Evolutionary conservation across 2,888 invertebrate species (phyloP), one percentile per base, ranked within the genome.

Genomic region (Arctia plantaginis): DNA sequence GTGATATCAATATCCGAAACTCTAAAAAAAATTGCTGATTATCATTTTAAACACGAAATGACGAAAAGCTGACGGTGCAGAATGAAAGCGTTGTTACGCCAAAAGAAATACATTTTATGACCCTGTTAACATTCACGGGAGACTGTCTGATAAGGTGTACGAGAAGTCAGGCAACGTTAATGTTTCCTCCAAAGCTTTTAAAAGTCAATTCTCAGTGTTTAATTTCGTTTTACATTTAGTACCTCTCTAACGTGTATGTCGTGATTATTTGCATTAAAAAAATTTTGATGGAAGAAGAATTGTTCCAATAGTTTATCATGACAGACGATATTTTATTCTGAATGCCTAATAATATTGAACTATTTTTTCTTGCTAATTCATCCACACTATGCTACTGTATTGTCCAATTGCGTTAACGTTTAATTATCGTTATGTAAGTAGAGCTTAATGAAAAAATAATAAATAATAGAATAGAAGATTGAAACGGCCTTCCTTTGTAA

Each of bases 101-200:
- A 85, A 88, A 84, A 82, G 77, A 82, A 82, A 78, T 77, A 79
- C 84, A 76, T 84, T 87, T 88, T 87, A 88, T 82, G 82, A 77
- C 81, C 77, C 82, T 87, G 86, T 89, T 87, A 88, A 87, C 85
- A 85, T 87, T 88, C 75, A 82, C 73, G 79, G 80, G 81, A 81
- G 85, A 78, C 30, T 75, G 66, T 64, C 69, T 78, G 82, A 85
- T 82, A 86, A 84, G 82, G 81, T 76, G 62, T 71, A 55, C 51
- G 67, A 69, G 73, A 76, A 73, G 76, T 73, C 65, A 73, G 72
- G 75, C 80, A 62, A 76, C 68, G 74, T 77, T 82, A 79, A 84
- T 84, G 80, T 81, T 77, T 74, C 76, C 82, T 71, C 41, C 74
- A 65, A 68, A 82, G 77, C 75, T 78, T 76, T 82, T 76, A 71